Percentiles rank a stretch among this genome's conserved stretches.
These are phyloP conservation scores for Marmota monax DNA, from an alignment of 2,113 vertebrate species.

Conservation along the genomic window DNA sequence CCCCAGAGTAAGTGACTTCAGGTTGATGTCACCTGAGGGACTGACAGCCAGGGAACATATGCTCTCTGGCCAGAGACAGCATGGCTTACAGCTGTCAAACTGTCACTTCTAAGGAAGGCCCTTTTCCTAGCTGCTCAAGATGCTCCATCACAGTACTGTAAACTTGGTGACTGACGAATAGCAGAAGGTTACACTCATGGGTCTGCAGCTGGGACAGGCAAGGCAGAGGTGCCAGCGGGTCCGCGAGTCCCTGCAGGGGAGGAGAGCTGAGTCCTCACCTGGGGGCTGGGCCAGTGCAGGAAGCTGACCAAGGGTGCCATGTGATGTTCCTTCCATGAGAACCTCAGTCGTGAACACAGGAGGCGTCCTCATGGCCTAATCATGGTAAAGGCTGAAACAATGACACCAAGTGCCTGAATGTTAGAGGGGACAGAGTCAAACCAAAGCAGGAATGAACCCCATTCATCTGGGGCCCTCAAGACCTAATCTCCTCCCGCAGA, in stretches of 20 bases:
- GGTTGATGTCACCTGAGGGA: neutral
- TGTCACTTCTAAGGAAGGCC: neutral
- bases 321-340: too few relatives aligned
- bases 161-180: neutral
- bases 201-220: neutral
- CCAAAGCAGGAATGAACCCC: neutral
- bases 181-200: neutral
- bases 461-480: neutral
- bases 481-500: neutral
- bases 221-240: neutral
- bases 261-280: neutral
- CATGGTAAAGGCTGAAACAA: neutral
- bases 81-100: neutral
- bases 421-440: neutral
- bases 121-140: accelerated
- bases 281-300: too few relatives aligned
- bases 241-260: too few relatives aligned
- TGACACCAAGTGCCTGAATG: neutral
- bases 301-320: neutral
- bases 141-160: neutral
- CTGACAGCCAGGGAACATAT: accelerated
- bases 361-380: neutral
- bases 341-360: neutral
- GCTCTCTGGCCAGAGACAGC: neutral
- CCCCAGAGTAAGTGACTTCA: neutral